Evolutionary conservation across 2,797 vertebrate species (phyloP).

Genomic region (Perdix hodgsoniae): DNA sequence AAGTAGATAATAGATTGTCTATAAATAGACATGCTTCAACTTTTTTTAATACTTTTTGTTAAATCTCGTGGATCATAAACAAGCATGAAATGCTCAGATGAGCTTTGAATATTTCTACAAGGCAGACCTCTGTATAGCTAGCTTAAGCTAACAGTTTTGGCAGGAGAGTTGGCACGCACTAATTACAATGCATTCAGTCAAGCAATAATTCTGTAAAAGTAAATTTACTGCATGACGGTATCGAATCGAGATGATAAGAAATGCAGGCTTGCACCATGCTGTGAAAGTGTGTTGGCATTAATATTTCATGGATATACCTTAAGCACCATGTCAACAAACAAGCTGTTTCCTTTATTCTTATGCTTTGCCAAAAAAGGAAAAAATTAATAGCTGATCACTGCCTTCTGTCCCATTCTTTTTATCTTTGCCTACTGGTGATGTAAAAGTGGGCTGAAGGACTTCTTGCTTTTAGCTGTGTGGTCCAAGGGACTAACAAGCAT

Average conservation of each 20-base stretch:
- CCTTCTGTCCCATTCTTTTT: neutral
- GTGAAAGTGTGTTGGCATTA: neutral
- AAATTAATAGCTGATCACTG: neutral
- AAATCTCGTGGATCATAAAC: neutral
- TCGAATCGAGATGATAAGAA: neutral
- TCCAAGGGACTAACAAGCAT: neutral
- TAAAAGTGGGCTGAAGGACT: neutral
- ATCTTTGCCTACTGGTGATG: rapidly evolving
- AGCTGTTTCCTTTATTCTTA: neutral
- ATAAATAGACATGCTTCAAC: neutral
- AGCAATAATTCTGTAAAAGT: neutral
- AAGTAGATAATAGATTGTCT: no score
- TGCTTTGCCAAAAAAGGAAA: neutral
- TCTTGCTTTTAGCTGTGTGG: neutral
- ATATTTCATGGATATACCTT: neutral
- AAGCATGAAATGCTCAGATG: neutral
- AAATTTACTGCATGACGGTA: neutral
- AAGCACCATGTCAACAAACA: neutral
- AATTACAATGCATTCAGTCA: neutral
- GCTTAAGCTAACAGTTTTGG: neutral
- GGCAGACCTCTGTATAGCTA: neutral
- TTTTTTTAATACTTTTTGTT: neutral
- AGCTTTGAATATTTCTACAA: neutral
- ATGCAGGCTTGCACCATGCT: neutral
- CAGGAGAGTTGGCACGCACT: neutral